Evolutionary conservation across 2,888 invertebrate genomes (phyloP).

Genomic region (Alentia gelatinosa): DNA sequence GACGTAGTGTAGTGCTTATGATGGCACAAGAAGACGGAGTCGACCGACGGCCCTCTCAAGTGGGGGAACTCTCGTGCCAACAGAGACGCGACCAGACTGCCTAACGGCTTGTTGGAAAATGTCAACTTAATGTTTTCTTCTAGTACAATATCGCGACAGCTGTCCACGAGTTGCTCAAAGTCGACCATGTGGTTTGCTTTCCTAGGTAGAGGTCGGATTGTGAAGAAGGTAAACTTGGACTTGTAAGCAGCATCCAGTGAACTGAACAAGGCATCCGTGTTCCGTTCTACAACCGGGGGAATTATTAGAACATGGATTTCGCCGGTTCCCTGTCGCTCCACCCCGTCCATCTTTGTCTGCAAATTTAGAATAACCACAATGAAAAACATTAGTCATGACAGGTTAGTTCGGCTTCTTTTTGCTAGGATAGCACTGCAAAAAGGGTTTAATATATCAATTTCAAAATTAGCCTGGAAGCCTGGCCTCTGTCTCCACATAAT

Average conservation of each 20-base stretch:
- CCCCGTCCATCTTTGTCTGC: background rate
- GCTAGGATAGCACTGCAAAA: too few species aligned
- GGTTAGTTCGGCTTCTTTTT: too few species aligned
- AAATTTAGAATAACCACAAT: too few species aligned
- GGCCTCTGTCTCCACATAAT: too few species aligned
- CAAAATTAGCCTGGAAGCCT: too few species aligned
- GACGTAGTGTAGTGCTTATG: constrained; percentile 57
- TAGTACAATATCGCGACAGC: constrained; percentile 33
- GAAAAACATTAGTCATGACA: too few species aligned
- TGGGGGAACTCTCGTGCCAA: constrained; percentile 55
- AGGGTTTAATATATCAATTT: too few species aligned
- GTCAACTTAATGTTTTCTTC: constrained; percentile 38
- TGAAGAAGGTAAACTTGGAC: constrained; percentile 49
- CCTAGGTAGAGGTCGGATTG: constrained; percentile 52
- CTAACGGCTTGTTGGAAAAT: constrained; percentile 54
- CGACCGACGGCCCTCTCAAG: constrained; percentile 49
- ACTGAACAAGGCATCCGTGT: constrained; percentile 41
- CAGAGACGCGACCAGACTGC: constrained; percentile 40
- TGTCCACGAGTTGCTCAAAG: constrained; percentile 37
- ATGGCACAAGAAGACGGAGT: constrained; percentile 57
- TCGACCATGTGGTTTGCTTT: constrained; percentile 52
- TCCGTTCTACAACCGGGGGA: constrained; percentile 56
- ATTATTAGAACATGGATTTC: constrained; percentile 51
- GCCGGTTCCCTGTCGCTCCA: constrained; percentile 49
- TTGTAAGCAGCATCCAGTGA: background rate